Conservation (phyloP, 2,113 vertebrate species). For the Prunella fulvescens region DNA sequence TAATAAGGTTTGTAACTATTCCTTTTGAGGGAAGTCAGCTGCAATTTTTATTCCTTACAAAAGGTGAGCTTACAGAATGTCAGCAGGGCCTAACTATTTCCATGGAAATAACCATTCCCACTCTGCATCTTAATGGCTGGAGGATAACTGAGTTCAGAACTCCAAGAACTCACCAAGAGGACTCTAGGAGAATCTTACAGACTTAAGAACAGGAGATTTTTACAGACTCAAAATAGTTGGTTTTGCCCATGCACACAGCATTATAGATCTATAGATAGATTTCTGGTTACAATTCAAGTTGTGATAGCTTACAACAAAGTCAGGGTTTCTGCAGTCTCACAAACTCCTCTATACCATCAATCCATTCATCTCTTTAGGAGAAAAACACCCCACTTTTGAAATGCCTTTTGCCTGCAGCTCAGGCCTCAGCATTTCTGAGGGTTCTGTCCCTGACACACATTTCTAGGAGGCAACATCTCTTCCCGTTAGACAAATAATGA, state of each 20-base stretch:
- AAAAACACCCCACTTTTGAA: background rate
- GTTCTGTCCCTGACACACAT: constrained; percentile 1
- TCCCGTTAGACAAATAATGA: constrained; percentile 2
- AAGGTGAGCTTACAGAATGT: background rate
- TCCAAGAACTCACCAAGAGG: background rate
- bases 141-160: background rate
- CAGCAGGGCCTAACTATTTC: background rate
- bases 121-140: background rate
- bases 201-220: background rate
- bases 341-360: background rate
- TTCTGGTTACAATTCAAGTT: background rate
- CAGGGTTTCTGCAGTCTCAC: background rate
- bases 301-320: background rate
- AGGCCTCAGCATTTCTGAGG: background rate
- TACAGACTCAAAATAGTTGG: background rate
- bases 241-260: background rate
- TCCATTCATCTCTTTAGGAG: background rate
- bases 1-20: background rate
- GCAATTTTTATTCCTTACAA: background rate
- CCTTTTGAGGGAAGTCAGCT: background rate
- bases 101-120: background rate
- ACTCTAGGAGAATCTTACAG: background rate
- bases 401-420: background rate
- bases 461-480: background rate
- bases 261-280: background rate